Evolutionary conservation across 2,797 vertebrate genomes (phyloP).

Genomic region (Darevskia mixta): DNA sequence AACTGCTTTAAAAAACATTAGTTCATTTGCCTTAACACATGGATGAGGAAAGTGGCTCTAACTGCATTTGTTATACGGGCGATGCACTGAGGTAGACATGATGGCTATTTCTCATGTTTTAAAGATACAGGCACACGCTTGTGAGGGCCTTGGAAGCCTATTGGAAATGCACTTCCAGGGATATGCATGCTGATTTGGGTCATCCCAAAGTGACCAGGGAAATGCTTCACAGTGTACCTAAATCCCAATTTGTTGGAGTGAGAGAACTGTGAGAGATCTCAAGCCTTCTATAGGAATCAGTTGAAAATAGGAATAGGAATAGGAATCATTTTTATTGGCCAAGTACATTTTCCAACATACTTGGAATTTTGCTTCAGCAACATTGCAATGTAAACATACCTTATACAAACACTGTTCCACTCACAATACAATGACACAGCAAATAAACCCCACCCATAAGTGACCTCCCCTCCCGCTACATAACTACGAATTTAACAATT

Average conservation of each 20-base stretch:
- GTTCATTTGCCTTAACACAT: conserved; percentile 25
- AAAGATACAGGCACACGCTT: background rate
- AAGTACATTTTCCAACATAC: too few relatives aligned
- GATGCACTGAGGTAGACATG: conserved; percentile 8
- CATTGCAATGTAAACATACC: too few relatives aligned
- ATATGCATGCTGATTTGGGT: background rate
- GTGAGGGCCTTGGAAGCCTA: background rate
- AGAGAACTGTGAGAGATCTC: background rate
- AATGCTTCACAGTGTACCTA: background rate
- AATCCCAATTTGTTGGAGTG: background rate
- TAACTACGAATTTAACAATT: too few relatives aligned
- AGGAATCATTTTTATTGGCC: too few relatives aligned
- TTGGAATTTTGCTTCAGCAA: too few relatives aligned
- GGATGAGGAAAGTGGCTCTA: conserved; percentile 14
- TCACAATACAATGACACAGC: too few relatives aligned
- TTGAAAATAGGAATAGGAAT: too few relatives aligned
- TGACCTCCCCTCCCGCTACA: too few relatives aligned
- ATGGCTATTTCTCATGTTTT: conserved; percentile 17
- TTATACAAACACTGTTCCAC: too few relatives aligned
- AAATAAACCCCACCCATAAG: too few relatives aligned
- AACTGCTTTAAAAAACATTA: conserved; percentile 13
- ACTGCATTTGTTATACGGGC: conserved; percentile 27
- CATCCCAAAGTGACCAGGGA: background rate
- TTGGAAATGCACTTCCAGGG: background rate
- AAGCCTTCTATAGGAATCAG: background rate